Evolutionary conservation across 2,888 invertebrate species (phyloP).

Genomic region (Drosophila ustulata): DNA sequence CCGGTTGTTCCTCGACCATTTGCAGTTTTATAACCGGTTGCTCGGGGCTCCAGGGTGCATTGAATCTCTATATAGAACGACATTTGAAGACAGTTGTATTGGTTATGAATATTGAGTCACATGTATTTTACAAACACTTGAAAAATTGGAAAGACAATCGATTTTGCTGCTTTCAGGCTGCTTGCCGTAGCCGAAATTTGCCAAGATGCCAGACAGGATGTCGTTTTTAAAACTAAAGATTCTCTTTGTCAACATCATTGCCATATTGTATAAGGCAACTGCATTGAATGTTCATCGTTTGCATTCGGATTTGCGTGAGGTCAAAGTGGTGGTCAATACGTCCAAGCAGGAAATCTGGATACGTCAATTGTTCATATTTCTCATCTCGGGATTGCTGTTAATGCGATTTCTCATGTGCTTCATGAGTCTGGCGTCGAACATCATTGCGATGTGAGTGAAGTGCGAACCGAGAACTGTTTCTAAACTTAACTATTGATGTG

Average conservation of each 20-base stretch:
- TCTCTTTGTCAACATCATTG: constrained; percentile 77
- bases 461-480: constrained; percentile 43
- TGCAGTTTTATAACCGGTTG: constrained; percentile 88
- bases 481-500: not conserved
- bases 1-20: constrained; percentile 93
- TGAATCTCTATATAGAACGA: constrained; percentile 87
- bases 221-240: constrained; percentile 62
- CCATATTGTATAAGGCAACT: constrained; percentile 74
- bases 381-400: constrained; percentile 73
- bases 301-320: constrained; percentile 68
- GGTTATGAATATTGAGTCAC: constrained; percentile 19
- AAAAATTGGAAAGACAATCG: not conserved
- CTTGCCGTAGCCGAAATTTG: not conserved
- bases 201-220: constrained; percentile 46
- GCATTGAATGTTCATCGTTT: constrained; percentile 74
- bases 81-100: constrained; percentile 14
- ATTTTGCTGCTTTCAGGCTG: constrained; percentile 5
- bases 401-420: constrained; percentile 78
- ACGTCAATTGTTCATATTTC: constrained; percentile 64
- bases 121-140: constrained; percentile 1
- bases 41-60: constrained; percentile 89
- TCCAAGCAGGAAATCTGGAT: constrained; percentile 58
- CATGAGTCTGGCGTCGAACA: constrained; percentile 76
- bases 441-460: constrained; percentile 82
- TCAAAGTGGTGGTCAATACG: constrained; percentile 50